phyloP scores from a whole-genome alignment of 2,113 vertebrate genomes.

The Odontophorus gujanensis region DNA sequence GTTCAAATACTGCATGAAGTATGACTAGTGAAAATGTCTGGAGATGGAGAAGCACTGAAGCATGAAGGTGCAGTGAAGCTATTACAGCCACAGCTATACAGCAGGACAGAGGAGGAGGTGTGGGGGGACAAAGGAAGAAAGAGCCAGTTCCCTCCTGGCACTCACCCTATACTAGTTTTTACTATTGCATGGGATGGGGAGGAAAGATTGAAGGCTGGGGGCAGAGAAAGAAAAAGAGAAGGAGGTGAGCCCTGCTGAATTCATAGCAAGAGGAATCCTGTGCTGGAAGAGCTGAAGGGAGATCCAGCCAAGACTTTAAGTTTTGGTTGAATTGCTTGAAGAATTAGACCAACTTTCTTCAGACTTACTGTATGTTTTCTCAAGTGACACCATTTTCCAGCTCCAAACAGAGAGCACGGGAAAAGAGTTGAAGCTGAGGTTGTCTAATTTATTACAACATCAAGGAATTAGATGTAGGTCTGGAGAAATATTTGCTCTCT shows the following conservation, averaged over 20 bases:
- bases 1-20: background rate
- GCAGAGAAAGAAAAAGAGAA: background rate
- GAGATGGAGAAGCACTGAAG: background rate
- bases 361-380: background rate
- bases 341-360: background rate
- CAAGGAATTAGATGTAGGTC: background rate
- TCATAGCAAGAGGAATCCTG: background rate
- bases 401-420: background rate
- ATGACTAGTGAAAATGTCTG: background rate
- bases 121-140: background rate
- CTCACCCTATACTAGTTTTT: background rate
- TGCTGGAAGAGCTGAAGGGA: background rate
- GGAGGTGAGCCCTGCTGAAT: background rate
- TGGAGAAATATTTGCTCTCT: background rate
- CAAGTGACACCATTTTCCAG: background rate
- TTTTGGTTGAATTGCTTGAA: rapidly evolving
- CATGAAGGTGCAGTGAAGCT: rapidly evolving
- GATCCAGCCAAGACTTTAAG: background rate
- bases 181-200: background rate
- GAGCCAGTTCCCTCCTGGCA: background rate
- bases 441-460: background rate
- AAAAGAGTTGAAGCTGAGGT: background rate
- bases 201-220: background rate
- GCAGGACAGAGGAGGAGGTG: background rate
- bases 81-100: background rate